Base-by-base conservation (phyloP, 2,113 vertebrate species). In the Oryzias curvinotus region DNA sequence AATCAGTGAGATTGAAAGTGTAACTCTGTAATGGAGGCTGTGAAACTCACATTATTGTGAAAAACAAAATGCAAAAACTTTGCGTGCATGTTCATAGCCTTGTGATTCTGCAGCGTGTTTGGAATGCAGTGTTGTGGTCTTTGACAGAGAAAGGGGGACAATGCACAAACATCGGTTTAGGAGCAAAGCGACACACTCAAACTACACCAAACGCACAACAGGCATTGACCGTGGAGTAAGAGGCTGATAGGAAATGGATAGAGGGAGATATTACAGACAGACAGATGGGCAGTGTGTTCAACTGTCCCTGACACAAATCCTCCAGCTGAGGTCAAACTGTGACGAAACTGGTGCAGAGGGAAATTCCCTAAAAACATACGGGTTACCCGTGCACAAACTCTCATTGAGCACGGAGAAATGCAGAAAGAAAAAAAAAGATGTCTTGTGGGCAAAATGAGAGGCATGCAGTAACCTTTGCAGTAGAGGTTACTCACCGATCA, bases 331-430 rank as follows among this genome's bases (percentile, higher is more conserved):
- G 71, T 55, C 17, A 28, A 82, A 73, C 80, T 79, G 80, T 85
- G 80, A 87, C 80, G 73, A 78, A 67, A 67, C 73, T 13, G 59
- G 64, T 61, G 70, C 60, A 52, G 61, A 66, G 84, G 87, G 86
- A 87, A 88, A 79, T 82, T 87, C 87, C 89, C 87, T 82, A 16
- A 54, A 62, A 36, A 65, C 50, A 54, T 30, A 51, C 28, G 48
- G 21, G 2, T 23, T 13, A 65, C 47, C 57, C 61, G 49, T 48
- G 52, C 53, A 71, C 57, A 69, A 57, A 68, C 54, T 43, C 36
- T 15, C 54, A n/a, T 5, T 50, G 53, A 14, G 42, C 63, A 69
- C 7, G 21, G 57, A 66, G 48, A 73, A 66, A 58, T n/a, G n/a
- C 52, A 72, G 56, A 68, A 62, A 68, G 68, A 69, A 67, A 80